phyloP scores from a whole-genome alignment of 1,140 invertebrate genomes.

The Galleria mellonella region DNA sequence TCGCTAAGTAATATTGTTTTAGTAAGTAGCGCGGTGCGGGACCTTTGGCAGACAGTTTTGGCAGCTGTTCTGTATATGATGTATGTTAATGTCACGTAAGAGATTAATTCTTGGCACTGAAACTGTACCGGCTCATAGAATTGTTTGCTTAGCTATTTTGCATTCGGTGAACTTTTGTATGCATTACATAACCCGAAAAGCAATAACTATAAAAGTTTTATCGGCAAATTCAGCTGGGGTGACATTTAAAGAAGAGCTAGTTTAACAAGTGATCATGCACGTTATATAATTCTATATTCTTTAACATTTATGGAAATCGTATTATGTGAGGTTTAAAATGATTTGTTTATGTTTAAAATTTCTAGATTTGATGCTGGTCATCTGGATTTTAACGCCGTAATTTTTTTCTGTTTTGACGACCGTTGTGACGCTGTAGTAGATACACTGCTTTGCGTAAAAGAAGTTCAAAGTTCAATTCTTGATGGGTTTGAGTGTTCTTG shows the following conservation, averaged over 20 bases:
- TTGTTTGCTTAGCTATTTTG: constrained; percentile 51
- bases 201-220: constrained; percentile 16
- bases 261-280: not conserved
- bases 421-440: too few species aligned
- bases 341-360: too few species aligned
- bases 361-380: too few species aligned
- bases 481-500: too few species aligned
- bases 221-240: constrained; percentile 8
- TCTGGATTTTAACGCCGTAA: too few species aligned
- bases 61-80: constrained; percentile 56
- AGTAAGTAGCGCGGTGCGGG: constrained; percentile 43
- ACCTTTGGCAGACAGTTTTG: constrained; percentile 53
- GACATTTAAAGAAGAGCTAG: constrained; percentile 8
- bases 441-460: too few species aligned
- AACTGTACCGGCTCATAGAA: constrained; percentile 43
- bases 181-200: constrained; percentile 13
- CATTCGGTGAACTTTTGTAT: constrained; percentile 23
- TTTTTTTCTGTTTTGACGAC: too few species aligned
- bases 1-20: constrained; percentile 62
- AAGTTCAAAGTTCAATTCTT: too few species aligned
- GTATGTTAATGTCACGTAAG: constrained; percentile 64
- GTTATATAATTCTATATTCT: too few species aligned
- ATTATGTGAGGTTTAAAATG: too few species aligned
- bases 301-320: too few species aligned
- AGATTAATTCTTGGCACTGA: constrained; percentile 69